Evolutionary conservation across 1,140 invertebrate species (phyloP), one percentile per base, ranked within the genome.

Genomic region (Eumaeus atala): DNA sequence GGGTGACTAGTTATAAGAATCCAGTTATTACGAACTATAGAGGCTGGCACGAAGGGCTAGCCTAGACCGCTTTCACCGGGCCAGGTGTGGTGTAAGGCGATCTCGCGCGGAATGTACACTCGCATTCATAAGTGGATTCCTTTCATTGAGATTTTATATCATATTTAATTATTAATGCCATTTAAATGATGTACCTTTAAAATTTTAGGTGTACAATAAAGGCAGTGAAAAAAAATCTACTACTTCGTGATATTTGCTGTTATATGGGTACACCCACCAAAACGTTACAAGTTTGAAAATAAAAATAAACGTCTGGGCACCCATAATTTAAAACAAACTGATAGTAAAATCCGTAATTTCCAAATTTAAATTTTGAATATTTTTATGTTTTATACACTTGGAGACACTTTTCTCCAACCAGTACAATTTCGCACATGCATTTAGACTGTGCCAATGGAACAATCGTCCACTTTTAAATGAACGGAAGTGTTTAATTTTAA

Each of bases 11-110:
- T 60, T 55, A 62, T 58, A 58, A 64, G 60, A 60, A 64, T 64
- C 62, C 58, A 64, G 62, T 64, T 64, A 64, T 60, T 64, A 59
- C 49, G 37, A 40, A 48, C 42, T 50, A 60, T 60, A 64, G 56
- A 64, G 42, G 62, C 55, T 57, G 55, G 58, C 62, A 60, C 51
- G 40, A 14, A 17, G 35, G 56, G 63, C 63, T 65, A 65, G 63
- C 56, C 63, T 65, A 65, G 63, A 65, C 63, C 53, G 63, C 63
- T 65, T 65, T 65, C 62, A 65, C 62, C 52, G 58, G 17, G 36
- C 58, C 62, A 64, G 62, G 59, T 61, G 62, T 62, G 47, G 47
- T 59, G 59, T 55, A 56, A 61, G 54, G 54, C 10, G 48, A 37
- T 54, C 47, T 47, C 36, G n/a, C 14, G 9, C 17, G 38, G 51